Evolutionary conservation across 2,888 invertebrate species (phyloP).

Genomic region (Ryuthela nishihirai): DNA sequence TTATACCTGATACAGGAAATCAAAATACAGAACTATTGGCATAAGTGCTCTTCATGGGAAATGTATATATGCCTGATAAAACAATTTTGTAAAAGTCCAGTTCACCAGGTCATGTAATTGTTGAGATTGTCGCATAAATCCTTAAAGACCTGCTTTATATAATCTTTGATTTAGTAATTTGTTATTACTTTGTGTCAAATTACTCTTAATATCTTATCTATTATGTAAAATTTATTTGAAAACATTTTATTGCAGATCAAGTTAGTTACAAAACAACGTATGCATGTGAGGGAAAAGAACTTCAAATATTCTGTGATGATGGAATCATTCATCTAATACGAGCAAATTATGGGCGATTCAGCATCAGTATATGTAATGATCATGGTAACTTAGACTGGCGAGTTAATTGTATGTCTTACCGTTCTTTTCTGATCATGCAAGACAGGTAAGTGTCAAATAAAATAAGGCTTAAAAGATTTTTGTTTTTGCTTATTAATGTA

Average conservation of each 20-base stretch:
- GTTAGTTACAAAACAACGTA: slow-evolving; percentile 75
- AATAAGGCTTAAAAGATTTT: too few species aligned
- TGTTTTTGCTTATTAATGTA: too few species aligned
- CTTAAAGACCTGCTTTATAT: too few species aligned
- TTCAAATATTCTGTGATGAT: slow-evolving; percentile 81
- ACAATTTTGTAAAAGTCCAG: too few species aligned
- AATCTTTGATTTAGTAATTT: not conserved
- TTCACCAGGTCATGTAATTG: too few species aligned
- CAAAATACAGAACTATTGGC: too few species aligned
- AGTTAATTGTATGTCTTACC: slow-evolving; percentile 90
- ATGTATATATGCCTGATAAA: too few species aligned
- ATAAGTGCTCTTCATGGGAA: too few species aligned
- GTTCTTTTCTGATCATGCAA: slow-evolving; percentile 80
- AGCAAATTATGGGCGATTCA: slow-evolving; percentile 89
- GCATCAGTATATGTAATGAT: slow-evolving; percentile 92
- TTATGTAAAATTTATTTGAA: too few species aligned
- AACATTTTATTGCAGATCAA: slow-evolving; percentile 26
- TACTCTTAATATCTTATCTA: too few species aligned
- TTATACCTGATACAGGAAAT: too few species aligned
- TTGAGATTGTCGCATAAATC: too few species aligned
- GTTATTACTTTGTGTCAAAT: not conserved
- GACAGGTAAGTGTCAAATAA: slow-evolving; percentile 66
- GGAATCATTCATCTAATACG: slow-evolving; percentile 84
- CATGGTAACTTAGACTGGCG: slow-evolving; percentile 96
- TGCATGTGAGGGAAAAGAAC: slow-evolving; percentile 87